Conservation (phyloP, 1,140 invertebrate genomes). For the Drosophila burlai region DNA sequence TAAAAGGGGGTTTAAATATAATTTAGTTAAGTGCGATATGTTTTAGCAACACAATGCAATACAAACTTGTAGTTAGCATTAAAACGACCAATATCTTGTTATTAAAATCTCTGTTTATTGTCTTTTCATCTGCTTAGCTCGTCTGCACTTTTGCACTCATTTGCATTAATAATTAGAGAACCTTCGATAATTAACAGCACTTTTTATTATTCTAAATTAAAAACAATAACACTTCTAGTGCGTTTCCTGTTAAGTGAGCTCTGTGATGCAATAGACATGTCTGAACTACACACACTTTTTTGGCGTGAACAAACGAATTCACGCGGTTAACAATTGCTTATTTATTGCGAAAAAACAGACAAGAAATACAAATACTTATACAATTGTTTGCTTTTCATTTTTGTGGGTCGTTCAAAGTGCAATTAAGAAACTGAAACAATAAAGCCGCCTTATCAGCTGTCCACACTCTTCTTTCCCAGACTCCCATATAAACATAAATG, state of each 20-base stretch:
- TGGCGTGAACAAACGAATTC: slow-evolving; percentile 1
- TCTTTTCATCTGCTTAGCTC: neutral
- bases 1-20: neutral
- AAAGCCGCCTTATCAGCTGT: slow-evolving; percentile 32
- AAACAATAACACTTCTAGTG: neutral
- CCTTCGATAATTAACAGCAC: neutral
- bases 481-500: slow-evolving; percentile 33
- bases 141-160: neutral
- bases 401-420: slow-evolving; percentile 49
- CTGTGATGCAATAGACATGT: slow-evolving; percentile 25
- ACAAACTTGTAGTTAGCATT: neutral
- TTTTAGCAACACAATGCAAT: no score
- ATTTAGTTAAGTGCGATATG: neutral
- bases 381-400: neutral
- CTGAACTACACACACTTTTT: slow-evolving; percentile 4
- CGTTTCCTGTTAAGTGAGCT: slow-evolving; percentile 12
- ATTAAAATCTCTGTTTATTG: neutral
- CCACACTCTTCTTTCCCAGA: slow-evolving; percentile 40
- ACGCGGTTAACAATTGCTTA: slow-evolving; percentile 22
- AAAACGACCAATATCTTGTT: neutral
- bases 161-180: neutral
- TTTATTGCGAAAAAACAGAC: slow-evolving; percentile 28
- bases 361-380: slow-evolving; percentile 4
- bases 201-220: neutral
- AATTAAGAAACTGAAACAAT: slow-evolving; percentile 38